A percentile compares a stretch with the other conserved stretches of the same genome.
Evolutionary conservation across 2,797 vertebrate species (phyloP).

Genomic region (Acrocephalus scirpaceus): DNA sequence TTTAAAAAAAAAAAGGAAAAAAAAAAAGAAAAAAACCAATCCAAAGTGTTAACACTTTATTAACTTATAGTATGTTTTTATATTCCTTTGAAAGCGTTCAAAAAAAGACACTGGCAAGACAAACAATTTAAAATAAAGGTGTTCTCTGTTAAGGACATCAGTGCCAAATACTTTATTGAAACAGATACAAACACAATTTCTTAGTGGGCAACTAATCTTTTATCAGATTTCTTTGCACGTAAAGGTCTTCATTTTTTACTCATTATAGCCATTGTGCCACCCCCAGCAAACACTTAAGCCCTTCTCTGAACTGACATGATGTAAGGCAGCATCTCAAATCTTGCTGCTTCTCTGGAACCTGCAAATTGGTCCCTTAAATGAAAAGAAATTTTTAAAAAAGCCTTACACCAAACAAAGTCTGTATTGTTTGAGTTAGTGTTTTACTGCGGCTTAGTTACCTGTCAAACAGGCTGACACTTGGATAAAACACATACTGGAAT

Average conservation of each 20-base stretch:
- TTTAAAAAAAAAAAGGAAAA: neutral
- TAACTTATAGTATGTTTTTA: neutral
- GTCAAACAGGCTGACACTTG: constrained; percentile 45
- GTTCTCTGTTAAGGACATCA: neutral
- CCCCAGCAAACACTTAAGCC: neutral
- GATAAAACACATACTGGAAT: constrained; percentile 20
- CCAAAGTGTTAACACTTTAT: neutral
- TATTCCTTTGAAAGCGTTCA: neutral
- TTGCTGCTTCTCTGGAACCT: neutral
- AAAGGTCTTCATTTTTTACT: neutral
- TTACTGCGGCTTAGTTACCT: constrained; percentile 18
- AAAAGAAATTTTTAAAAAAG: neutral
- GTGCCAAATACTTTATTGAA: neutral
- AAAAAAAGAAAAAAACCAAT: no score
- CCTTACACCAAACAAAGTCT: neutral
- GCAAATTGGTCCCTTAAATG: neutral
- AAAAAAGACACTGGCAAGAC: neutral
- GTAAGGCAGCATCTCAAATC: neutral
- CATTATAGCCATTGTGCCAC: neutral
- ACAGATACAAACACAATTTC: neutral
- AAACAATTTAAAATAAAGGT: neutral
- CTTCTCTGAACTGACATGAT: neutral
- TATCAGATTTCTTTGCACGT: neutral
- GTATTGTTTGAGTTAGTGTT: constrained; percentile 8
- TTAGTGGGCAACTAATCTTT: neutral